These are phyloP conservation scores for Pemphigus obesinymphae DNA, from an alignment of 1,140 invertebrate genomes.

Conservation along the genomic window DNA sequence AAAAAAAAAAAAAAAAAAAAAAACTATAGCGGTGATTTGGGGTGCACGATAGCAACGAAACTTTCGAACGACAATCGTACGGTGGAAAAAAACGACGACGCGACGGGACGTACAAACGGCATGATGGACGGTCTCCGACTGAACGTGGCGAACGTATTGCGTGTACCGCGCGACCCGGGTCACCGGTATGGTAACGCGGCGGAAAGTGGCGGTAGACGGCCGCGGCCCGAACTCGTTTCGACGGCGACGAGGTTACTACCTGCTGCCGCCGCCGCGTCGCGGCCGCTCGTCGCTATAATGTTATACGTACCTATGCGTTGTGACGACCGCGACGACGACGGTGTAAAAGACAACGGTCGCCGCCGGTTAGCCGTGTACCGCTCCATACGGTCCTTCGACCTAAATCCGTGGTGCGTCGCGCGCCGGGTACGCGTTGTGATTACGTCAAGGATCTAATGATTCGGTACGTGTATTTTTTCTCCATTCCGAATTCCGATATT, in stretches of 20 bases:
- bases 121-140: constrained; percentile 13
- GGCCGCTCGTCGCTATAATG: too few relatives aligned
- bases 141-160: background rate
- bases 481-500: too few relatives aligned
- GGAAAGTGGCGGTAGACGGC: background rate
- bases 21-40: background rate
- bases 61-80: background rate
- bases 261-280: background rate
- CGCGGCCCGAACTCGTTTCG: constrained; percentile 12
- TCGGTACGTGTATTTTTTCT: too few relatives aligned
- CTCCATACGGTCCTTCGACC: too few relatives aligned
- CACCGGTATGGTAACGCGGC: background rate
- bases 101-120: background rate
- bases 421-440: too few relatives aligned
- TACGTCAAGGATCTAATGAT: too few relatives aligned
- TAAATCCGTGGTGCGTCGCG: too few relatives aligned
- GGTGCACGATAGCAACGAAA: background rate
- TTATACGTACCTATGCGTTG: too few relatives aligned
- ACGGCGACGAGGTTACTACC: background rate
- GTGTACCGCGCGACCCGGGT: background rate
- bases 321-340: background rate
- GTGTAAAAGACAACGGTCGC: background rate
- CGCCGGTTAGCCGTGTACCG: background rate
- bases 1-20: background rate
- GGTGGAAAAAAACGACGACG: background rate